Conservation (phyloP, 2,797 vertebrate genomes). For the Meriones psammophilus region DNA sequence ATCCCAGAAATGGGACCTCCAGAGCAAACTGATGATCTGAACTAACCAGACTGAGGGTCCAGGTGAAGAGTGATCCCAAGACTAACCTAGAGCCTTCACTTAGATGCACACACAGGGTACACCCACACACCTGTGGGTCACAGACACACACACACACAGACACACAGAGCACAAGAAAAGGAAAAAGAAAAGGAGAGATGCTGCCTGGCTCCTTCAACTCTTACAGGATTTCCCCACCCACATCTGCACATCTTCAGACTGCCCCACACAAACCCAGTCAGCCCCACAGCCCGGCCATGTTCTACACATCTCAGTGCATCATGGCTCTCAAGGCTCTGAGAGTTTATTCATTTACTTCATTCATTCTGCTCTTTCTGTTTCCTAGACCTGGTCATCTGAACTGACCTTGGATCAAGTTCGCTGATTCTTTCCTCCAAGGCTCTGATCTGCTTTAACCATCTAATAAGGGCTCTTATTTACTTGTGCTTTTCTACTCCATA, state of each 20-base stretch:
- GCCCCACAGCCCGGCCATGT: not conserved
- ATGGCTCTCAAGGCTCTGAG: not conserved
- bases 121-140: not conserved
- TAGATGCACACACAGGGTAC: not conserved
- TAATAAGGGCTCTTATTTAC: not conserved
- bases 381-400: not conserved
- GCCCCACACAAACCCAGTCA: not conserved
- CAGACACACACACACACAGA: not conserved
- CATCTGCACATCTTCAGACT: not conserved
- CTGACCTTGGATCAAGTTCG: not conserved
- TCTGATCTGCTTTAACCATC: not conserved
- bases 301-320: fast-evolving
- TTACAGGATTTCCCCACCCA: not conserved
- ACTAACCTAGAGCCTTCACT: not conserved
- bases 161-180: not conserved
- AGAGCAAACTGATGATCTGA: not conserved
- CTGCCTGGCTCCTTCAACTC: not conserved
- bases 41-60: not conserved
- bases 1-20: not conserved
- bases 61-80: not conserved
- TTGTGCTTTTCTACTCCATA: not conserved
- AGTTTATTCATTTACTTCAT: not conserved
- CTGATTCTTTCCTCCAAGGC: not conserved
- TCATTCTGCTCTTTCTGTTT: not conserved
- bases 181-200: not conserved